Percentiles rank a stretch among this genome's conserved stretches.
These are phyloP conservation scores for Dexiosoma caninum DNA, from an alignment of 2,888 invertebrate genomes.

Conservation along the genomic window DNA sequence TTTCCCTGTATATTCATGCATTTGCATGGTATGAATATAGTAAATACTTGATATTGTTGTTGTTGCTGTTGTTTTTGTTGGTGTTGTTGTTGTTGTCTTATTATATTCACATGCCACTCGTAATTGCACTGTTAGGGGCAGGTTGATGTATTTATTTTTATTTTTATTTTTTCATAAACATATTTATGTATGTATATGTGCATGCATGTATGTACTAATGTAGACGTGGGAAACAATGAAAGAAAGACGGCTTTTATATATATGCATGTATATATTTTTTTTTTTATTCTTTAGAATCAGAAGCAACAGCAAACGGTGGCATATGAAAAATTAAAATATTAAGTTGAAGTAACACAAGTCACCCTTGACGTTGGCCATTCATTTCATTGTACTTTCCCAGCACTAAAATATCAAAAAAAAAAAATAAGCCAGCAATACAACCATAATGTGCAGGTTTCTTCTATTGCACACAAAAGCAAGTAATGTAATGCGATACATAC, in stretches of 20 bases:
- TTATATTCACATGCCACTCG: slow-evolving; percentile 22
- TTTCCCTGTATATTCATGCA: too few species aligned
- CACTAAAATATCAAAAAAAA: slow-evolving; percentile 17
- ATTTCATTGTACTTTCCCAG: neutral
- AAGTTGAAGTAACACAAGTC: slow-evolving; percentile 58
- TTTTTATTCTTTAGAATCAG: neutral
- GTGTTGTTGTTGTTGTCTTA: neutral
- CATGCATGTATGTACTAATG: neutral
- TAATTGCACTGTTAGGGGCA: neutral
- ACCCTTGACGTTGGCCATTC: slow-evolving; percentile 61
- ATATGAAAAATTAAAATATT: slow-evolving; percentile 38
- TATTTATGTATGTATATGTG: neutral
- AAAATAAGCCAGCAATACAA: neutral
- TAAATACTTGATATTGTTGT: slow-evolving; percentile 1
- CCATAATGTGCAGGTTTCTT: neutral
- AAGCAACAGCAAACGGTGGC: slow-evolving; percentile 12
- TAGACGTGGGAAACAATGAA: slow-evolving; percentile 43
- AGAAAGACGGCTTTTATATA: too few species aligned
- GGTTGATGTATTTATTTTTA: slow-evolving; percentile 13
- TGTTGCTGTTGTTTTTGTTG: slow-evolving; percentile 1
- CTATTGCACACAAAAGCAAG: slow-evolving; percentile 36
- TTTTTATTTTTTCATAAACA: neutral
- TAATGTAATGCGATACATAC: neutral
- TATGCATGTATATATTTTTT: neutral
- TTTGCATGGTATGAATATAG: neutral